Conservation (phyloP, 2,797 vertebrate species). For the Pseudochaenichthys georgianus region DNA sequence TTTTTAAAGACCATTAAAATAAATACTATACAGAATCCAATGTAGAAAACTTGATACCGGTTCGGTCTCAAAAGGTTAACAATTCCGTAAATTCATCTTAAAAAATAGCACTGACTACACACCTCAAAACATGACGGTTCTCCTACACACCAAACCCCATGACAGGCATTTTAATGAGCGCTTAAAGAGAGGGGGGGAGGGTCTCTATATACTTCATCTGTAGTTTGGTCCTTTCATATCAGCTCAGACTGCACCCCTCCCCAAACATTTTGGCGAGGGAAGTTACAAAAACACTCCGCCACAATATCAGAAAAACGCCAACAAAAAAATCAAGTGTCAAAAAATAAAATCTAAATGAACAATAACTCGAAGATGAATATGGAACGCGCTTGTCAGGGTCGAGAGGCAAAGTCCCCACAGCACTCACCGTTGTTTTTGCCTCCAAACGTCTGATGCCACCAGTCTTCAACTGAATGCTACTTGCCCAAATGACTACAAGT, state of each 20-base stretch:
- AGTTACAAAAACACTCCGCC: constrained; percentile 78
- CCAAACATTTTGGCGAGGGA: constrained; percentile 79
- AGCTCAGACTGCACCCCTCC: constrained; percentile 38
- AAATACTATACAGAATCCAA: constrained; percentile 93
- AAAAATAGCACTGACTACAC: constrained; percentile 81
- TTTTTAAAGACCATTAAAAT: constrained; percentile 88
- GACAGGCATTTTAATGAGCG: constrained; percentile 63
- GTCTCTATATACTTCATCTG: constrained; percentile 66
- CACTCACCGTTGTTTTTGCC: constrained; percentile 55
- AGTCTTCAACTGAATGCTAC: constrained; percentile 49
- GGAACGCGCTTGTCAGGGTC: constrained; percentile 24
- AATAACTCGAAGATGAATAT: constrained; percentile 26
- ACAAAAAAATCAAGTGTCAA: background rate
- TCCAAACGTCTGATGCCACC: constrained; percentile 25
- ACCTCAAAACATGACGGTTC: constrained; percentile 66
- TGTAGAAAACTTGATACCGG: constrained; percentile 88
- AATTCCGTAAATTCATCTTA: constrained; percentile 81
- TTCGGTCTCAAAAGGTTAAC: constrained; percentile 86
- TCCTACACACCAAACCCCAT: constrained; percentile 59
- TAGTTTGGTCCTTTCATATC: constrained; percentile 78
- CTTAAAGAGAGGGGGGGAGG: constrained; percentile 6
- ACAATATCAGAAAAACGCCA: constrained; percentile 40
- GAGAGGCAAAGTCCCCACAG: constrained; percentile 25
- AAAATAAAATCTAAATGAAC: constrained; percentile 42
- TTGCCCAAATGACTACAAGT: constrained; percentile 53